Evolutionary conservation across 2,888 invertebrate genomes (phyloP).

Genomic region (Apantesis nais): DNA sequence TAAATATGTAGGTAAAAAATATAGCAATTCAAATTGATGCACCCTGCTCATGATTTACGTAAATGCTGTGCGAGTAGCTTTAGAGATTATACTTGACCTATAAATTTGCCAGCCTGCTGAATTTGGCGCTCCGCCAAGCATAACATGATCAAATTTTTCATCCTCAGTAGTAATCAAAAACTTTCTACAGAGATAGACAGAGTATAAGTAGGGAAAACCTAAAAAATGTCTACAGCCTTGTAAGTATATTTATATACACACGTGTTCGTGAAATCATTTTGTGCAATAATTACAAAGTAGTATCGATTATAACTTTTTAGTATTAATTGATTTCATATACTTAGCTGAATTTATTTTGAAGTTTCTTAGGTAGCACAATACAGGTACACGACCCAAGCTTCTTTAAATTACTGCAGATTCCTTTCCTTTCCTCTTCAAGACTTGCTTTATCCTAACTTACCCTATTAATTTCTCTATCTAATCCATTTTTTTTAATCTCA

Average conservation of each 20-base stretch:
- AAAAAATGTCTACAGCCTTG: neutral
- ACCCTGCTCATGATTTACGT: conserved; percentile 7
- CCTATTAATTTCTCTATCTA: neutral
- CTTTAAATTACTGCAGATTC: too few relatives aligned
- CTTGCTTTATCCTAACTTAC: neutral
- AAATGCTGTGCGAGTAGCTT: conserved; percentile 13
- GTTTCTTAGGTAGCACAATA: too few relatives aligned
- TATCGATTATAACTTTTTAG: neutral
- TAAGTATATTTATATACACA: neutral
- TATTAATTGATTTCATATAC: too few relatives aligned
- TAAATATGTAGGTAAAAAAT: neutral
- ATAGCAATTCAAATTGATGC: neutral
- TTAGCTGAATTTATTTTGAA: too few relatives aligned
- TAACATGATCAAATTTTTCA: conserved; percentile 15
- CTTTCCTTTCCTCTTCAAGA: neutral
- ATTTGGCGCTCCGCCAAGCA: conserved; percentile 38
- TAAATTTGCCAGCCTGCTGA: conserved; percentile 22
- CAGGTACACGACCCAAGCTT: too few relatives aligned
- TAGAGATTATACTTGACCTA: conserved; percentile 38
- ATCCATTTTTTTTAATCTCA: neutral
- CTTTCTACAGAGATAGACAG: neutral
- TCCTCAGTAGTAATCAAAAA: neutral
- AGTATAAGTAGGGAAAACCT: neutral
- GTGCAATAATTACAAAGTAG: neutral
- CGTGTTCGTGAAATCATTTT: too few relatives aligned